Evolutionary conservation across 2,888 invertebrate species (phyloP).

Genomic region (Parnassius mnemosyne): DNA sequence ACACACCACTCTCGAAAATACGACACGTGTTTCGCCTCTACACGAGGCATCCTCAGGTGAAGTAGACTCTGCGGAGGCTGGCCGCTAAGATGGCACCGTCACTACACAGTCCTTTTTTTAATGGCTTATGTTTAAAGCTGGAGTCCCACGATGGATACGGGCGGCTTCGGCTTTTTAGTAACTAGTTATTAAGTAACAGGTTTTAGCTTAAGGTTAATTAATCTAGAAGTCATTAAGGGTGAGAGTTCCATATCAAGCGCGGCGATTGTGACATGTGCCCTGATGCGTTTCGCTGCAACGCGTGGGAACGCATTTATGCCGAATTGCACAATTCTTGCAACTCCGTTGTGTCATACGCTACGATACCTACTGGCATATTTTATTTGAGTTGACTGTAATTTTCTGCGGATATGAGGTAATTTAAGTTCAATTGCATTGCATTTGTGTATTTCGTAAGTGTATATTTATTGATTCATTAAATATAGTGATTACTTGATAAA

Average conservation of each 20-base stretch:
- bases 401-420: constrained; percentile 13
- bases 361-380: constrained; percentile 17
- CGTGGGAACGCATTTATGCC: constrained; percentile 38
- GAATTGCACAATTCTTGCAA: constrained; percentile 34
- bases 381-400: constrained; percentile 12
- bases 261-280: constrained; percentile 31
- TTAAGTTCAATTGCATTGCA: constrained; percentile 3
- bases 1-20: no score
- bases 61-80: no score
- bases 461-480: no score
- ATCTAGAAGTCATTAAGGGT: constrained; percentile 3
- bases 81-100: no score
- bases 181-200: neutral
- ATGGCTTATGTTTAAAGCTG: no score
- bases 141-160: no score
- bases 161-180: no score
- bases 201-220: constrained; percentile 11
- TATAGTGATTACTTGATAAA: neutral
- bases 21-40: no score
- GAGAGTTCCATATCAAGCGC: constrained; percentile 24
- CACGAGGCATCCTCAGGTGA: no score
- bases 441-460: constrained; percentile 1
- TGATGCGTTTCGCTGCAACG: constrained; percentile 36
- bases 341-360: constrained; percentile 25
- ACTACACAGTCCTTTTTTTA: no score